Base-by-base conservation (phyloP, 2,113 vertebrate genomes). In the Engraulis encrasicolus region DNA sequence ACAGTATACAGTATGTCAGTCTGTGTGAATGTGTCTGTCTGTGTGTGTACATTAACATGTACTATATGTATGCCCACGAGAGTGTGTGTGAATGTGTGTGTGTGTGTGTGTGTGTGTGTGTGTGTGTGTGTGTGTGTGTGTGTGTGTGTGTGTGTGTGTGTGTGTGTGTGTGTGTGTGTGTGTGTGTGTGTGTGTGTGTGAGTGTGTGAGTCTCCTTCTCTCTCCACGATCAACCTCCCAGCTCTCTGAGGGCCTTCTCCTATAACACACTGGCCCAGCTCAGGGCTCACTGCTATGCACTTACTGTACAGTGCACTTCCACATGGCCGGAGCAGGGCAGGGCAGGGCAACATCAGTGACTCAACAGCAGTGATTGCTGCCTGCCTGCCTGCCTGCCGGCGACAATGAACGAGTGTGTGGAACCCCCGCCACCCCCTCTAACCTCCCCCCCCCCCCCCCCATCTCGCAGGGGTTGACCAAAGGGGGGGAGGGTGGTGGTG, bases 251-350 rank as follows among this genome's bases (percentile, higher is more conserved):
- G 66, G 23, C 66, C 66, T 74, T 74, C 66, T 74, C 66, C 27
- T 74, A 34, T 74, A 34, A 36, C 83, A 85, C 83, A 37, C n/a
- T n/a, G n/a, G n/a, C 81, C 80, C 50, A 58, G 31, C 66, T 74
- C 31, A 74, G 34, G 66, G 14, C n/a, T n/a, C n/a, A n/a, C 66
- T 23, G n/a, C 66, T 34, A 74, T 74, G 66, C 66, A 74, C 66
- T 74, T 74, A 74, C n/a, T n/a, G n/a, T n/a, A n/a, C 66, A 36
- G 66, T 1, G 12, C 66, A 74, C 66, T 74, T 34, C 31, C 66
- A 74, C 66, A 31, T 27, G 31, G 27, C 66, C 66, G 5, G 27
- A 5, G 14, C 23, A 74, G 66, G 31, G 27, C 27, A 31, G 27
- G 2, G 14, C 23, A 74, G 66, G 31, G 27, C 27, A 31, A 74